Evolutionary conservation across 2,113 vertebrate species (phyloP).

Genomic region (Apteryx mantelli): DNA sequence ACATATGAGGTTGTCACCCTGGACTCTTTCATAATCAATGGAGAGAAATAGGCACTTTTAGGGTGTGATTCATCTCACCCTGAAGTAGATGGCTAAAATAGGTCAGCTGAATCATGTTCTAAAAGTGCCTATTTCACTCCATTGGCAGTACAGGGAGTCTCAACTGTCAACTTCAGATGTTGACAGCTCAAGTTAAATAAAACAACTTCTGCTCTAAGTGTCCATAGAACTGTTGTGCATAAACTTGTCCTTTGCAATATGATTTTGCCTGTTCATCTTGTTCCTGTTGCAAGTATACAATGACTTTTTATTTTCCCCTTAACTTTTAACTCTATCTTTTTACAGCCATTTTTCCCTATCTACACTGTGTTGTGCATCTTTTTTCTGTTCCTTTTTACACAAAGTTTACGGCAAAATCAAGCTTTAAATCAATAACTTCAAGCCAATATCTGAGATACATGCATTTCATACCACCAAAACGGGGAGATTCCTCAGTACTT

Average conservation of each 20-base stretch:
- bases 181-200: conserved; percentile 14
- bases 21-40: conserved; percentile 49
- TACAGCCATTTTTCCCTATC: background rate
- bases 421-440: background rate
- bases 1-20: conserved; percentile 7
- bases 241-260: background rate
- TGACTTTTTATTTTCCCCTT: background rate
- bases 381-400: background rate
- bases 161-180: background rate
- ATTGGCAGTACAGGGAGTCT: background rate
- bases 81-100: conserved; percentile 38
- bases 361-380: background rate
- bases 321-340: background rate
- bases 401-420: background rate
- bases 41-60: conserved; percentile 41
- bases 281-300: background rate
- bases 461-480: background rate
- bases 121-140: conserved; percentile 11
- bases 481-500: background rate
- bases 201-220: background rate
- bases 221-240: background rate
- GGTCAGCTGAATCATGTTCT: conserved; percentile 50
- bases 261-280: background rate
- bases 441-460: background rate
- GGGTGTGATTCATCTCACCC: conserved; percentile 25